phyloP scores from a whole-genome alignment of 1,140 invertebrate species.

The Eumaeus atala region DNA sequence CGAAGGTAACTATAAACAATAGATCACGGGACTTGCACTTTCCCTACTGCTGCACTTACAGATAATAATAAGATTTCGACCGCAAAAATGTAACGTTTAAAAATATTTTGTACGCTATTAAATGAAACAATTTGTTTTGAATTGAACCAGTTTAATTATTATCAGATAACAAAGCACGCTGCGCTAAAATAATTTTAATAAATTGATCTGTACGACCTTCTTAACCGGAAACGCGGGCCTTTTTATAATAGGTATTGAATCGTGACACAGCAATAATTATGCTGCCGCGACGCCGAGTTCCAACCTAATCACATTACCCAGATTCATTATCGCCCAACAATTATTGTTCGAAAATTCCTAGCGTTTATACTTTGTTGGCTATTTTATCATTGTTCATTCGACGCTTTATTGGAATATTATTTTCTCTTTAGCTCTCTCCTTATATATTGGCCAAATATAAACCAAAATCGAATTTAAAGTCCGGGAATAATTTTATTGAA shows the following conservation, averaged over 20 bases:
- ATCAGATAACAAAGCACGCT: slow-evolving; percentile 19
- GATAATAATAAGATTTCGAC: slow-evolving; percentile 5
- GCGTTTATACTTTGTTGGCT: neutral
- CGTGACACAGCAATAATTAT: slow-evolving; percentile 29
- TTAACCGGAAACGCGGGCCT: slow-evolving; percentile 30
- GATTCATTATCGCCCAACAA: slow-evolving; percentile 24
- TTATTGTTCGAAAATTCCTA: slow-evolving; percentile 17
- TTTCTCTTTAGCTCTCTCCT: slow-evolving; percentile 2
- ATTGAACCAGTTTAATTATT: slow-evolving; percentile 11
- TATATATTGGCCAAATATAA: neutral
- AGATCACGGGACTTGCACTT: slow-evolving; percentile 11
- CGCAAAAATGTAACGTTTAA: neutral
- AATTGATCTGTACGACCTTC: slow-evolving; percentile 27
- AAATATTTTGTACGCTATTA: neutral
- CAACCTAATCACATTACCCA: slow-evolving; percentile 24
- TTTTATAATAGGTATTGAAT: slow-evolving; percentile 30
- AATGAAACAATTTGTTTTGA: slow-evolving; percentile 6
- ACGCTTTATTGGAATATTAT: slow-evolving; percentile 6
- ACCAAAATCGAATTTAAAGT: too few relatives aligned
- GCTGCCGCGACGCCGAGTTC: slow-evolving; percentile 19
- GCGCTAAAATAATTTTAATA: slow-evolving; percentile 22
- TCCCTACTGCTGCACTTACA: slow-evolving; percentile 8
- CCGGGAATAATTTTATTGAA: too few relatives aligned
- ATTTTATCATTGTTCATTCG: slow-evolving; percentile 16
- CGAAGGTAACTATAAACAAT: slow-evolving; percentile 27